Conservation (phyloP, 1,140 invertebrate species). For the Polypedilum vanderplanki region DNA sequence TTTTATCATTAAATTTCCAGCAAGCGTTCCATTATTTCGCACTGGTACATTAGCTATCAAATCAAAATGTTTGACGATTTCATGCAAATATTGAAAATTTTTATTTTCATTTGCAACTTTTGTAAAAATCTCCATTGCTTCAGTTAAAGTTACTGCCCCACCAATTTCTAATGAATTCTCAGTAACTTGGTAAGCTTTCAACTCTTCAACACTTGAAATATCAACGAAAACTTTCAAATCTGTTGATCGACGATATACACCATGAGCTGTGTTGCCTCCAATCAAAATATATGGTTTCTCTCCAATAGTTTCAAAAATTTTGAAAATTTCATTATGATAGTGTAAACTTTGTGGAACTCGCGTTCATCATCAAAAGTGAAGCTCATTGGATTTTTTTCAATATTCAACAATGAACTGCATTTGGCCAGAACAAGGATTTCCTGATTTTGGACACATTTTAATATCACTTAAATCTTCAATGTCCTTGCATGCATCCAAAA, state of each 20-base stretch:
- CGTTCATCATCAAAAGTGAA: slow-evolving; percentile 39
- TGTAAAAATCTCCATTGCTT: slow-evolving; percentile 49
- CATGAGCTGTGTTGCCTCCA: slow-evolving; percentile 58
- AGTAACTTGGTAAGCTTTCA: slow-evolving; percentile 45
- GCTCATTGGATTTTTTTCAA: neutral
- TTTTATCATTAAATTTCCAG: slow-evolving; percentile 75
- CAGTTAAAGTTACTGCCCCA: slow-evolving; percentile 49
- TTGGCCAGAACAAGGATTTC: slow-evolving; percentile 35
- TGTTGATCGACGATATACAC: slow-evolving; percentile 50
- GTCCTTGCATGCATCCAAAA: slow-evolving; percentile 47
- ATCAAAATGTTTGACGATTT: slow-evolving; percentile 50
- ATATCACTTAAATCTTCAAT: slow-evolving; percentile 49
- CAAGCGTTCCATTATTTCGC: slow-evolving; percentile 67
- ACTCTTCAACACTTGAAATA: slow-evolving; percentile 50
- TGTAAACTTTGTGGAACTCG: slow-evolving; percentile 46
- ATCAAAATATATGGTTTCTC: slow-evolving; percentile 49
- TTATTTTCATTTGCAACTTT: slow-evolving; percentile 37
- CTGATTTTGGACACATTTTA: slow-evolving; percentile 35
- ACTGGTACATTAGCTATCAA: slow-evolving; percentile 59
- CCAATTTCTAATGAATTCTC: slow-evolving; percentile 48
- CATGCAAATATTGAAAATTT: slow-evolving; percentile 23
- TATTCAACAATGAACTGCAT: slow-evolving; percentile 28
- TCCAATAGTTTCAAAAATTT: slow-evolving; percentile 43
- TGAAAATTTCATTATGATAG: slow-evolving; percentile 46
- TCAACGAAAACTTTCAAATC: slow-evolving; percentile 53